Conservation (phyloP, 2,888 invertebrate species). For the Lepidocyrtoides sp. region DNA sequence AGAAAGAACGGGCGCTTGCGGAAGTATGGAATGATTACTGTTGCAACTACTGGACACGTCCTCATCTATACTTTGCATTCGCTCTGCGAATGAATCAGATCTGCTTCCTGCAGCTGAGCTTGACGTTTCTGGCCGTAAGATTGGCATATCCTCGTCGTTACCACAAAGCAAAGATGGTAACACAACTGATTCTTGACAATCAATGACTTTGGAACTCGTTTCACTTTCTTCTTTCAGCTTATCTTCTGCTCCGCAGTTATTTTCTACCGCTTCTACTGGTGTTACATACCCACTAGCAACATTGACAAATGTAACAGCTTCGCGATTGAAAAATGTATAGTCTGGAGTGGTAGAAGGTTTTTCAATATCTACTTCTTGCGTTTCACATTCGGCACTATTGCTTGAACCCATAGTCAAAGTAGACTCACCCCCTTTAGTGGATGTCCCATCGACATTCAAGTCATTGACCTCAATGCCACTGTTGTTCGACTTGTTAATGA, state of each 20-base stretch:
- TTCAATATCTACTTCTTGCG: background rate
- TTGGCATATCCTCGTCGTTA: conserved; percentile 66
- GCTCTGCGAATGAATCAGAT: conserved; percentile 25
- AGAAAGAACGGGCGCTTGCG: conserved; percentile 48
- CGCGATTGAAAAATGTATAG: background rate
- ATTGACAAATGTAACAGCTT: conserved; percentile 26
- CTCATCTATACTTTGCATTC: conserved; percentile 65
- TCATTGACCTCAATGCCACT: background rate
- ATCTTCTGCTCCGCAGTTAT: background rate
- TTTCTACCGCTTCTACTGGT: background rate
- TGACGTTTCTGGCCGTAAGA: conserved; percentile 44
- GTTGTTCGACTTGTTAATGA: background rate
- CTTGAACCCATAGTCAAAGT: background rate
- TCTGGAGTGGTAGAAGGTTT: background rate
- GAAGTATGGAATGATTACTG: conserved; percentile 67
- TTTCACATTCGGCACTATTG: background rate
- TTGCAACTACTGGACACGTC: conserved; percentile 57
- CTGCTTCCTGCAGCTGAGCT: conserved; percentile 18
- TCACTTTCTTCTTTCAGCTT: background rate
- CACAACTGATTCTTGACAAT: background rate
- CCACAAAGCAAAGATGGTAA: background rate
- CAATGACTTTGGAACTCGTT: background rate
- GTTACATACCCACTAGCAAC: conserved; percentile 8
- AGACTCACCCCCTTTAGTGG: background rate
- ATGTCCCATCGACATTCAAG: background rate